Base-by-base conservation (phyloP, 1,140 invertebrate species). In the Callitettix versicolor region DNA sequence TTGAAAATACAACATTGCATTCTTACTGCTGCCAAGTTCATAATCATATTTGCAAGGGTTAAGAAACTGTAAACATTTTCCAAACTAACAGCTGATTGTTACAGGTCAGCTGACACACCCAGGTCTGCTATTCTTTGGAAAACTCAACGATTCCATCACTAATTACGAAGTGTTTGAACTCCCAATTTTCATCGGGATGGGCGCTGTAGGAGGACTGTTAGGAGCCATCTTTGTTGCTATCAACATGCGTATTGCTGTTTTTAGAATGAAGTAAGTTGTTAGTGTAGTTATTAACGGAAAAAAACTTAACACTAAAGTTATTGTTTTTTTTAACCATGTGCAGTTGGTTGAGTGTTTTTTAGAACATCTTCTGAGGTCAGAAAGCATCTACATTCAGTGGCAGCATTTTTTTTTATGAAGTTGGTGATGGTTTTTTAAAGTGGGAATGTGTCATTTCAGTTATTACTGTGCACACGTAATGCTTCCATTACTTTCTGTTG, bases 211-310 rank as follows among this genome's bases (percentile, higher is more conserved):
- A 26, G 96, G 96, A 0, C 57, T 95, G 1, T 67, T 90, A 0
- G 97, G 97, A 2, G 89, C 95, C n/a, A 67, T 93, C 5, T 99
- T 95, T 82, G 98, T 97, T 69, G 74, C 85, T 57, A 75, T 98
- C 9, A 99, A 99, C 69, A 88, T 86, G 58, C 86, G 82, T 65
- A 75, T 99, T n/a, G 84, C 92, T 6, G 81, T 88, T 7, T 95
- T 95, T 68, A 76, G 95, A 52, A 80, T 87, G 67, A 82, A 79
- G 85, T 88, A 73, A 69, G 66, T 51, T 26, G 40, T 3, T 41
- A n/a, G n/a, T 9, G 34, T 7, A 36, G 34, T 36, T 36, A 9
- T 36, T 36, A 9, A 7, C n/a, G 34, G 7, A 36, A n/a, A 36
- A 9, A 36, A 36, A n/a, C 34, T 9, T n/a, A n/a, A n/a, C 34